Conservation (phyloP, 1,140 invertebrate species). For the Dendroctonus ponderosae region DNA sequence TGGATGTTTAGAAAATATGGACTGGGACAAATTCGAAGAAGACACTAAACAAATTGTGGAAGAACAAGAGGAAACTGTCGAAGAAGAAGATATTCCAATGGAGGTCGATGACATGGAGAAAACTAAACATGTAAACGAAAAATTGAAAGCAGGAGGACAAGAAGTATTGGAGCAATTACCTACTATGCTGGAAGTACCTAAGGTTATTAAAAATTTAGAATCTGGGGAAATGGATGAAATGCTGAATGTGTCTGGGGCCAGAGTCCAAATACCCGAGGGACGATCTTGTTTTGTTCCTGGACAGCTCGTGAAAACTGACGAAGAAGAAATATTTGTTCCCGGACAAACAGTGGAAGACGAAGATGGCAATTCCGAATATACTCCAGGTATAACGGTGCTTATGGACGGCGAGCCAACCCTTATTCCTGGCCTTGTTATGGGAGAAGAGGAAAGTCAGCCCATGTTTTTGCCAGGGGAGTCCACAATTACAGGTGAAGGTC, state of each 20-base stretch:
- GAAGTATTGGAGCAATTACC: constrained; percentile 58
- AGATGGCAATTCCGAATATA: constrained; percentile 61
- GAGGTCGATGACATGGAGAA: constrained; percentile 56
- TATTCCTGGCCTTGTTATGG: constrained; percentile 56
- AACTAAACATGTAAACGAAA: constrained; percentile 58
- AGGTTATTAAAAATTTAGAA: constrained; percentile 63
- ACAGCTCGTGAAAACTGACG: constrained; percentile 65
- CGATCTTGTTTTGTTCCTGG: constrained; percentile 54
- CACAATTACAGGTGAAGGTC: constrained; percentile 54
- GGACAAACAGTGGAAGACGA: constrained; percentile 70
- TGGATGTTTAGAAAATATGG: constrained; percentile 46
- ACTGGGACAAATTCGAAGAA: constrained; percentile 51
- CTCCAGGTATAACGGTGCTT: constrained; percentile 69
- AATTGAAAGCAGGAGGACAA: constrained; percentile 55
- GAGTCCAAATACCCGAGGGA: constrained; percentile 61
- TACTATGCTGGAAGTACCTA: constrained; percentile 60
- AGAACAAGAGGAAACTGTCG: constrained; percentile 43
- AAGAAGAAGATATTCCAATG: constrained; percentile 51
- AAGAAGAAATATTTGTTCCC: constrained; percentile 66
- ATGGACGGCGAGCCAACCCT: constrained; percentile 64
- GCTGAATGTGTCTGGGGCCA: constrained; percentile 63
- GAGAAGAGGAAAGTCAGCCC: constrained; percentile 42
- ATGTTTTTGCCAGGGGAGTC: constrained; percentile 62
- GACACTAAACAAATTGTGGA: constrained; percentile 51
- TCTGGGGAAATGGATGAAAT: constrained; percentile 60